Conservation (phyloP, 1,140 invertebrate species). For the Procambarus clarkii region DNA sequence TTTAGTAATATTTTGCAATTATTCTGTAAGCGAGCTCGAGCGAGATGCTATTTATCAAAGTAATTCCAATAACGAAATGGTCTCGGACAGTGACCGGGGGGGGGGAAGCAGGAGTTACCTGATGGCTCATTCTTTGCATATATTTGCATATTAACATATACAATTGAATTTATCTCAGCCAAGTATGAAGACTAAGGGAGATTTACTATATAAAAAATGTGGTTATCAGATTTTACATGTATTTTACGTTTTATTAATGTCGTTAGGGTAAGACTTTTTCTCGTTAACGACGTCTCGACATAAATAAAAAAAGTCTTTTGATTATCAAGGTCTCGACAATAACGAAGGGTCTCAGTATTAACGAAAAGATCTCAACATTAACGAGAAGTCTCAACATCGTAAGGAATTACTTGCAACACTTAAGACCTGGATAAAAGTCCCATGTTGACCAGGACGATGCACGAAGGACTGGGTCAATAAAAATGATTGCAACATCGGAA, state of each 20-base stretch:
- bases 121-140: slow-evolving; percentile 20
- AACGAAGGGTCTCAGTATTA: neutral
- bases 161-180: slow-evolving; percentile 35
- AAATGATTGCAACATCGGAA: slow-evolving; percentile 45
- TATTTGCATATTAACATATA: slow-evolving; percentile 46
- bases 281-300: neutral
- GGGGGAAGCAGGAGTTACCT: neutral
- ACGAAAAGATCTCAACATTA: neutral
- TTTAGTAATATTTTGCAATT: slow-evolving; percentile 65
- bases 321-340: no score
- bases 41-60: slow-evolving; percentile 44
- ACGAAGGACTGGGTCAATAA: slow-evolving; percentile 40
- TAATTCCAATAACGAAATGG: slow-evolving; percentile 45
- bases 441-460: neutral
- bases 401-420: neutral
- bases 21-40: slow-evolving; percentile 36
- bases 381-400: neutral
- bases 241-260: neutral
- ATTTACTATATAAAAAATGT: no score
- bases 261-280: neutral
- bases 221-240: no score
- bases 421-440: neutral
- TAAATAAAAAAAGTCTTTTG: no score
- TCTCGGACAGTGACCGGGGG: slow-evolving; percentile 26
- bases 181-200: slow-evolving; percentile 15